Percentiles rank a stretch among this genome's conserved stretches.
Evolutionary conservation across 1,140 invertebrate species (phyloP).

Genomic region (Antheraea pernyi): DNA sequence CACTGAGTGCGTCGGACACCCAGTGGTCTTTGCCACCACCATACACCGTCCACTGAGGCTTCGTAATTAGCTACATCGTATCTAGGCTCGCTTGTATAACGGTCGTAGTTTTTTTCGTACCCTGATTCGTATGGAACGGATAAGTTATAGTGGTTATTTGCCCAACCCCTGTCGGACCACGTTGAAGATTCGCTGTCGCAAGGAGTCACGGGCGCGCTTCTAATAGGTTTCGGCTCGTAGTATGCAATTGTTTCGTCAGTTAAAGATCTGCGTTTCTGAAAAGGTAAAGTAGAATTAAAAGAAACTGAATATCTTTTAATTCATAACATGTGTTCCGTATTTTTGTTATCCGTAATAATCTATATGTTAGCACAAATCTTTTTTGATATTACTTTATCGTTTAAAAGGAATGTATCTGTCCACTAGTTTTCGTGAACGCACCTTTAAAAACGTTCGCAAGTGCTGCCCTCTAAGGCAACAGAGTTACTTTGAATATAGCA

Average conservation of each 20-base stretch:
- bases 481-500: too few species aligned
- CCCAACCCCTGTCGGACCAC: slow-evolving; percentile 43
- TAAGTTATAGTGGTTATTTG: slow-evolving; percentile 12
- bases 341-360: too few species aligned
- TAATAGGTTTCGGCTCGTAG: slow-evolving; percentile 46
- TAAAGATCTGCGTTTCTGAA: slow-evolving; percentile 65
- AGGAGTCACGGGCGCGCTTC: slow-evolving; percentile 64
- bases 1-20: slow-evolving; percentile 51
- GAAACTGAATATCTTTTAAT: too few species aligned
- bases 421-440: too few species aligned
- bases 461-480: too few species aligned
- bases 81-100: slow-evolving; percentile 3
- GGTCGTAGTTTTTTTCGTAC: slow-evolving; percentile 16
- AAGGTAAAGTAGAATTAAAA: slow-evolving; percentile 12
- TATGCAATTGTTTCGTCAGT: slow-evolving; percentile 49
- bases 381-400: too few species aligned
- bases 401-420: too few species aligned
- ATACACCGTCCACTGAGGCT: slow-evolving; percentile 38
- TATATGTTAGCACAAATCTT: too few species aligned
- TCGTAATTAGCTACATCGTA: slow-evolving; percentile 18
- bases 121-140: slow-evolving; percentile 17
- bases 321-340: too few species aligned
- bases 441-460: too few species aligned
- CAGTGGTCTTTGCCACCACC: slow-evolving; percentile 63
- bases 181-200: slow-evolving; percentile 61